A percentile compares a stretch with the other conserved stretches of the same genome.
phyloP scores from a whole-genome alignment of 1,140 invertebrate species.

The Limonius californicus region DNA sequence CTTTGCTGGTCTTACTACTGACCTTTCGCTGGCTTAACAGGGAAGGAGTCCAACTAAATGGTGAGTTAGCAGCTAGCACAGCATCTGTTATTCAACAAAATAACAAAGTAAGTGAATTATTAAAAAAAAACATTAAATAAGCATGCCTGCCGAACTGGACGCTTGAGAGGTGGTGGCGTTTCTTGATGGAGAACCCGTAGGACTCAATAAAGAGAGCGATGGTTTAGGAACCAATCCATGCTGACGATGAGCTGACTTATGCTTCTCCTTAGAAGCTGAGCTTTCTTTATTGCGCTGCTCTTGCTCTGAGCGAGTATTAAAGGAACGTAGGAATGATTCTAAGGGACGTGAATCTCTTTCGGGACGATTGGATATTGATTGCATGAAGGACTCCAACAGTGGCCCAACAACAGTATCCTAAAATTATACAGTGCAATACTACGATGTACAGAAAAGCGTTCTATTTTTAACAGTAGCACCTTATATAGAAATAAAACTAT shows the following conservation, averaged over 20 bases:
- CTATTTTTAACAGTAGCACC: too few species aligned
- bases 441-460: too few species aligned
- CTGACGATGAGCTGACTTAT: background rate
- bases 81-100: constrained; percentile 1
- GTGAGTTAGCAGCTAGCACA: constrained; percentile 21
- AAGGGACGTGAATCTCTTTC: constrained; percentile 32
- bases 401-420: background rate
- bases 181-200: background rate
- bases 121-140: too few species aligned
- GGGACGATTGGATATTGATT: background rate
- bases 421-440: background rate
- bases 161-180: background rate
- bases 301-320: constrained; percentile 43
- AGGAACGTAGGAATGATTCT: constrained; percentile 41
- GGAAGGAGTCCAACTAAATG: constrained; percentile 47
- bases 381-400: background rate
- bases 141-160: background rate
- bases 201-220: constrained; percentile 19
- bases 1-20: constrained; percentile 19
- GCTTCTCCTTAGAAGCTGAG: background rate
- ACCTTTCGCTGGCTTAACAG: constrained; percentile 32
- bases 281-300: constrained; percentile 39
- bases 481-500: too few species aligned
- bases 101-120: background rate
- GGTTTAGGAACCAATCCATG: constrained; percentile 18